phyloP scores from a whole-genome alignment of 2,797 vertebrate species.

The Garrulus glandarius region DNA sequence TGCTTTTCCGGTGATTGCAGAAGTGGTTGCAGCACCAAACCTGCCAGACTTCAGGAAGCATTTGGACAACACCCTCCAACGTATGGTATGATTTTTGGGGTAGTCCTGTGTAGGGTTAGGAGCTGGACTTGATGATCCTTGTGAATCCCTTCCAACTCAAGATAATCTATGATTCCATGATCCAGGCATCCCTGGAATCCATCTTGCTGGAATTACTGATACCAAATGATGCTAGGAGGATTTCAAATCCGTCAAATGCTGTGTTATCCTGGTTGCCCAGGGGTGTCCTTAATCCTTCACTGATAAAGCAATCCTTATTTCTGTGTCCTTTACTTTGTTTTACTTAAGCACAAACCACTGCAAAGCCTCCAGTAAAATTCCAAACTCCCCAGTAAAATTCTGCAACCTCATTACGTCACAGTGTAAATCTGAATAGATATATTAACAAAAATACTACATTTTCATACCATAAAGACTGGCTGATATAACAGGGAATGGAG shows the following conservation, averaged over 20 bases:
- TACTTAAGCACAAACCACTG: background rate
- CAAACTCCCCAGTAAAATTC: background rate
- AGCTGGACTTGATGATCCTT: background rate
- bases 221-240: background rate
- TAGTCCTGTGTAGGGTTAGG: background rate
- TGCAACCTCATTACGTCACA: accelerated
- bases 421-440: background rate
- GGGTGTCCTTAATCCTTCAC: background rate
- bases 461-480: background rate
- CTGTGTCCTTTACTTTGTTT: background rate
- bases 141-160: background rate
- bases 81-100: background rate
- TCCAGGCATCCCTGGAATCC: background rate
- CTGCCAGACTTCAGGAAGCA: background rate
- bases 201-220: background rate
- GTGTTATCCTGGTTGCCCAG: background rate
- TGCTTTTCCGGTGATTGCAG: background rate
- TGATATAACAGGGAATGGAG: background rate
- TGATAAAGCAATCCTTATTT: background rate
- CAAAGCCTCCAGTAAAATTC: background rate
- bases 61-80: background rate
- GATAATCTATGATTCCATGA: background rate
- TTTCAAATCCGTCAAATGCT: background rate
- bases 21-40: background rate
- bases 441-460: background rate